phyloP scores from a whole-genome alignment of 2,797 vertebrate species.

The Novumbra hubbsi region DNA sequence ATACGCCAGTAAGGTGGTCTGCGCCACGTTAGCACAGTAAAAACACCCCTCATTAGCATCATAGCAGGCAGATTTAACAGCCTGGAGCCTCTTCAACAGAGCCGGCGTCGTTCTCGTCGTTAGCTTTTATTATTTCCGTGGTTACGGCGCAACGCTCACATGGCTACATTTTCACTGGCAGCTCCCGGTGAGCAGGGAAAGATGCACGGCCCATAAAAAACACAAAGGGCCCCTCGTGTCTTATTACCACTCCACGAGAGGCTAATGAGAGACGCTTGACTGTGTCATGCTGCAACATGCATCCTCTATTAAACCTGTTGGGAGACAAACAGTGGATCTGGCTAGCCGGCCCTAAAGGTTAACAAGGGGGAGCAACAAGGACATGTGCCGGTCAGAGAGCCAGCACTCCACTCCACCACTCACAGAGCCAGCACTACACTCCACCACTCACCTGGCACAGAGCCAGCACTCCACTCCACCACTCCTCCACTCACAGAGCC shows the following conservation, averaged over 20 bases:
- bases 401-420: neutral
- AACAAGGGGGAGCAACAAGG: conserved; percentile 2
- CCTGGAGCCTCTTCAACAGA: conserved; percentile 32
- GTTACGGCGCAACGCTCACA: conserved; percentile 19
- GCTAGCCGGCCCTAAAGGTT: neutral
- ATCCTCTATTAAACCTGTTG: conserved; percentile 29
- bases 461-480: too few relatives aligned
- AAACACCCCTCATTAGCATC: conserved; percentile 40
- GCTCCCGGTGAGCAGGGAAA: neutral
- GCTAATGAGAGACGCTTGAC: conserved; percentile 25
- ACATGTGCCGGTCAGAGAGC: neutral
- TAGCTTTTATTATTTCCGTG: conserved; percentile 43
- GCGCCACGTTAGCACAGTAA: conserved; percentile 28
- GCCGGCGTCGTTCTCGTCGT: conserved; percentile 43
- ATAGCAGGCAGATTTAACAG: conserved; percentile 39
- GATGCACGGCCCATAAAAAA: conserved; percentile 24
- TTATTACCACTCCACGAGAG: conserved; percentile 33
- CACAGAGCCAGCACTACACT: too few relatives aligned
- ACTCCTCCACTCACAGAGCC: too few relatives aligned
- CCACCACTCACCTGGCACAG: too few relatives aligned
- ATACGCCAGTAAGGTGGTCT: conserved; percentile 28
- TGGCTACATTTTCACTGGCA: neutral
- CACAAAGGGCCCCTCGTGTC: conserved; percentile 23
- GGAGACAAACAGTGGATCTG: neutral
- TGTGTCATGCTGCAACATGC: conserved; percentile 8